Base-by-base conservation (phyloP, 2,113 vertebrate genomes). In the Sander lucioperca region DNA sequence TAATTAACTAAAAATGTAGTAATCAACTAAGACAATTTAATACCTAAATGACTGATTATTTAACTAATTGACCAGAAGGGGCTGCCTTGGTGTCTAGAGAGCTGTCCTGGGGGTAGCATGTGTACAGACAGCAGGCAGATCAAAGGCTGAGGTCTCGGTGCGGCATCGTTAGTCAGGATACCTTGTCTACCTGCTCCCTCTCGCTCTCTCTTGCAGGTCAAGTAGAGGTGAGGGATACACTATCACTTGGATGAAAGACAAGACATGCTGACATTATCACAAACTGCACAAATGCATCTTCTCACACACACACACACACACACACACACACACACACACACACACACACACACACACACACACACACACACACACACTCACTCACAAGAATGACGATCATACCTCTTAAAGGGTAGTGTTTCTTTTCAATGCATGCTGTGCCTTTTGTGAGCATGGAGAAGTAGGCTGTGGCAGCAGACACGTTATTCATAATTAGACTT, bases 231-330 rank as follows among this genome's bases (percentile, higher is more conserved):
- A 94, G 86, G 79, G 83, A 82, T 73, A 90, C 76, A 70, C 84
- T 81, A 82, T 91, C 84, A 79, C 83, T 90, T 80, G 79, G 88
- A 92, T 91, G 77, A 91, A 87, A 91, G 83, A 88, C 68, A 80
- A 79, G 74, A 84, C 76, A 78, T 19, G 18, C 65, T 56, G 45
- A 48, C 72, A 36, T 80, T 33, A 69, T 39, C 33, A 23, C 47
- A 9, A 79, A 65, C 45, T 66, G 61, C 56, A 48, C 58, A 79
- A 63, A 66, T 53, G 59, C 67, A 72, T 16, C 7, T 51, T 43
- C 12, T 14, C 66, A 57, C 54, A 25, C n/a, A 57, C n/a, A 25
- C 2, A 58, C 54, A 56, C 53, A 18, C 33, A 23, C 21, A 6
- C 27, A 61, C 23, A 14, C 21, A 56, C 11, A 30, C 30, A 30